Percentiles rank a stretch among this genome's conserved stretches.
phyloP scores from a whole-genome alignment of 2,888 invertebrate species.

The Cephalotes varians region DNA sequence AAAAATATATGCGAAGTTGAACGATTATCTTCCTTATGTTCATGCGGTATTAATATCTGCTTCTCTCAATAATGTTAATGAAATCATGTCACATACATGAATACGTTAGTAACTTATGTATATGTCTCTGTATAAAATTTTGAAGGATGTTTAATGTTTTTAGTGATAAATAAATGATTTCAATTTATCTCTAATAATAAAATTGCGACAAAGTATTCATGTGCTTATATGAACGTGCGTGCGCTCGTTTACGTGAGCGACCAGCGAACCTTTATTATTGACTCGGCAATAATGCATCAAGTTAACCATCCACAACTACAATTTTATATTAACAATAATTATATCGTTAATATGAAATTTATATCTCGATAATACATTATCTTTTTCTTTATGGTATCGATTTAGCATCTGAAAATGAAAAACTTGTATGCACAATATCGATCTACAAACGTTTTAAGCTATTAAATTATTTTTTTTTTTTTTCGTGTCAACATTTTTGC shows the following conservation, averaged over 20 bases:
- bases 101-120: background rate
- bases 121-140: background rate
- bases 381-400: conserved; percentile 43
- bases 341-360: conserved; percentile 52
- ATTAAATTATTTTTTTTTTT: conserved; percentile 4
- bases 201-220: conserved; percentile 14
- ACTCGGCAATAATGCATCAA: conserved; percentile 38
- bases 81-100: background rate
- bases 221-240: conserved; percentile 14
- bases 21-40: background rate
- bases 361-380: conserved; percentile 32
- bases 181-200: conserved; percentile 17
- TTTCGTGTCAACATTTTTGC: background rate
- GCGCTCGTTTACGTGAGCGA: conserved; percentile 46
- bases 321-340: conserved; percentile 51
- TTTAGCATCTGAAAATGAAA: conserved; percentile 31
- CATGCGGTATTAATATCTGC: background rate
- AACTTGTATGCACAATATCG: background rate
- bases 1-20: background rate
- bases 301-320: conserved; percentile 8
- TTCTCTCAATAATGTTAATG: background rate
- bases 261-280: conserved; percentile 38
- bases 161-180: conserved; percentile 28
- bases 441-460: background rate
- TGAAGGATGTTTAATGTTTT: background rate